Conservation (phyloP, 2,888 invertebrate species). For the Encarsia formosa region DNA sequence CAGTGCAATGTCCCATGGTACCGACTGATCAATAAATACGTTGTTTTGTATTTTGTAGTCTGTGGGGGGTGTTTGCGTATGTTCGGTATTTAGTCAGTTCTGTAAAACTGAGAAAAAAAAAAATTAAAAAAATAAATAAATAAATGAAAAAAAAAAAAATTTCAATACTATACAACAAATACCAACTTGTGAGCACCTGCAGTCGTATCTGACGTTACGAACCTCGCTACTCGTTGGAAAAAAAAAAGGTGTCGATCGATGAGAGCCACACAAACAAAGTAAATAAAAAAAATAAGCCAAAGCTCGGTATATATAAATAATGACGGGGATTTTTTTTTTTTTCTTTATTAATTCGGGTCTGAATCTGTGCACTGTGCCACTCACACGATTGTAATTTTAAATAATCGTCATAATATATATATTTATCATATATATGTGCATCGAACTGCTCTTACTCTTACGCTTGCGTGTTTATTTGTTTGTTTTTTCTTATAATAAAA, state of each 20-base stretch:
- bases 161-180: background rate
- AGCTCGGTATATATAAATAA: too few species aligned
- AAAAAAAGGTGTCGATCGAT: too few species aligned
- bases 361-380: conserved; percentile 34
- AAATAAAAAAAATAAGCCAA: too few species aligned
- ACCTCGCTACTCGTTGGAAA: too few species aligned
- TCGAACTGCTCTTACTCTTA: too few species aligned
- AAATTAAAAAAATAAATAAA: conserved; percentile 1
- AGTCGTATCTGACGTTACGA: too few species aligned
- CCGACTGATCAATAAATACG: conserved; percentile 35
- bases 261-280: too few species aligned
- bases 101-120: conserved; percentile 3
- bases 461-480: too few species aligned
- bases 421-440: too few species aligned
- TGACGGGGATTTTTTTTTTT: too few species aligned
- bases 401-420: conserved; percentile 1
- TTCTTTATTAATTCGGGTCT: too few species aligned
- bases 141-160: background rate
- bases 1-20: conserved; percentile 32
- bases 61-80: conserved; percentile 36
- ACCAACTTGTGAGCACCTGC: too few species aligned
- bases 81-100: conserved; percentile 36
- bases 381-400: conserved; percentile 30
- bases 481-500: conserved; percentile 2
- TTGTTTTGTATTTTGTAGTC: conserved; percentile 24